These are phyloP conservation scores for Ranitomeya variabilis DNA, from an alignment of 2,113 vertebrate genomes.

Conservation along the genomic window DNA sequence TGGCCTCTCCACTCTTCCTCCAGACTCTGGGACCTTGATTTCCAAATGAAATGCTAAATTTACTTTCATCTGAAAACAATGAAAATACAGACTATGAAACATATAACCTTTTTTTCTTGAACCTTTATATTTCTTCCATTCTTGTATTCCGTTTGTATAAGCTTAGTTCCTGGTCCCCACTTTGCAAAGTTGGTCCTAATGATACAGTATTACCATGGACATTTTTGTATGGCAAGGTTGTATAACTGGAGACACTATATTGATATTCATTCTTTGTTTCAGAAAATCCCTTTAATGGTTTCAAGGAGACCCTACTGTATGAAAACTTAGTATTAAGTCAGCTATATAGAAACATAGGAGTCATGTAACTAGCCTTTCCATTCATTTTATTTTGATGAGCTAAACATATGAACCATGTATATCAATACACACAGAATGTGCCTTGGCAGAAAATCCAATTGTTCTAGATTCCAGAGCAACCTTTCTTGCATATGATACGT, in stretches of 20 bases:
- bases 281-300: neutral
- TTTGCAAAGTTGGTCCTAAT: neutral
- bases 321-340: neutral
- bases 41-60: too few relatives aligned
- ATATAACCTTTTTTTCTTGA: too few relatives aligned
- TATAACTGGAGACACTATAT: neutral
- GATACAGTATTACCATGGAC: neutral
- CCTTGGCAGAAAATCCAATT: slow-evolving; percentile 12
- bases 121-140: too few relatives aligned
- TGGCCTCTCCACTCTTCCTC: too few relatives aligned
- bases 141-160: neutral
- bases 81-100: too few relatives aligned
- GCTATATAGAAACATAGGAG: neutral
- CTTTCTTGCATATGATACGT: neutral
- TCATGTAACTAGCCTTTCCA: neutral
- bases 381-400: slow-evolving; percentile 1
- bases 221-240: neutral
- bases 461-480: neutral
- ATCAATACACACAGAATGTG: neutral
- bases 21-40: too few relatives aligned
- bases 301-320: neutral
- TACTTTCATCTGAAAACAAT: too few relatives aligned
- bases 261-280: neutral
- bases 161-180: neutral
- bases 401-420: slow-evolving; percentile 5